Evolutionary conservation across 2,888 invertebrate genomes (phyloP).

Genomic region (Cheilosia vernalis): DNA sequence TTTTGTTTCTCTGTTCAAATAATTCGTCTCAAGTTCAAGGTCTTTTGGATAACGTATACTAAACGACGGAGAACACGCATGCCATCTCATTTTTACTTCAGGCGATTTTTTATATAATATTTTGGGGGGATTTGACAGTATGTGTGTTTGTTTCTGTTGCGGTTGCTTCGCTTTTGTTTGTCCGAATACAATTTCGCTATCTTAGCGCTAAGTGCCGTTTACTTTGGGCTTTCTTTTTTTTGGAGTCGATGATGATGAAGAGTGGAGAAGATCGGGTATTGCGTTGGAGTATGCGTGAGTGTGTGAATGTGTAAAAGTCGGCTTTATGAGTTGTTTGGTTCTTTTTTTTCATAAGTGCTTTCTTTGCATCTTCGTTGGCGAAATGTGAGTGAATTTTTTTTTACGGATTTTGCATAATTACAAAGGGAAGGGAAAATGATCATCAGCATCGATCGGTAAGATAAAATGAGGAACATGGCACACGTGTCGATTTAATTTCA

Average conservation of each 20-base stretch:
- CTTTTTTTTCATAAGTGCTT: slow-evolving; percentile 32
- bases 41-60: slow-evolving; percentile 82
- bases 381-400: slow-evolving; percentile 24
- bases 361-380: slow-evolving; percentile 24
- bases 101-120: slow-evolving; percentile 45
- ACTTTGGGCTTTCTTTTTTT: slow-evolving; percentile 62
- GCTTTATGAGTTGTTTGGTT: slow-evolving; percentile 4
- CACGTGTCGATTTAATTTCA: neutral
- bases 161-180: slow-evolving; percentile 28
- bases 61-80: slow-evolving; percentile 70
- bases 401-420: slow-evolving; percentile 47
- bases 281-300: slow-evolving; percentile 31
- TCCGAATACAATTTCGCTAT: slow-evolving; percentile 41
- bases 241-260: slow-evolving; percentile 33
- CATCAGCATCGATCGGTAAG: neutral
- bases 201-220: slow-evolving; percentile 65
- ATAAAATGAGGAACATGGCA: neutral
- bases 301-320: slow-evolving; percentile 27
- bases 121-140: slow-evolving; percentile 26
- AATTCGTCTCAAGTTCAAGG: slow-evolving; percentile 84
- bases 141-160: slow-evolving; percentile 24
- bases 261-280: slow-evolving; percentile 3
- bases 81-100: slow-evolving; percentile 59
- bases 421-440: slow-evolving; percentile 3
- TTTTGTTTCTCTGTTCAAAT: slow-evolving; percentile 81